phyloP scores from a whole-genome alignment of 2,797 vertebrate genomes.

The Poecilia gillii region DNA sequence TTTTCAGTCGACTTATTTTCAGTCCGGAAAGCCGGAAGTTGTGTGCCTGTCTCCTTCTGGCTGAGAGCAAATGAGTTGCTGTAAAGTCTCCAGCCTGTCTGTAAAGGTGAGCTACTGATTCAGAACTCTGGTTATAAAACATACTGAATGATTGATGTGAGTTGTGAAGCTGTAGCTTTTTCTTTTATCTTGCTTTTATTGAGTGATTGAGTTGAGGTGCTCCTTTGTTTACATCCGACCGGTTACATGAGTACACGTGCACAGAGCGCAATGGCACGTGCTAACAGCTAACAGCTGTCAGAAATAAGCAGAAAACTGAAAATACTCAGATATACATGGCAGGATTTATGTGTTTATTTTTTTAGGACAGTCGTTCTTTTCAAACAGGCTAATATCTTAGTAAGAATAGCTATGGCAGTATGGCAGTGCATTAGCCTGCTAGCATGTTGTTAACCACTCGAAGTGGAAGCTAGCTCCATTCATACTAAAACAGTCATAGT shows the following conservation, averaged over 20 bases:
- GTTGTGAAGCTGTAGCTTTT: fast-evolving
- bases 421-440: not conserved
- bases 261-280: slow-evolving; percentile 35
- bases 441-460: not conserved
- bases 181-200: not conserved
- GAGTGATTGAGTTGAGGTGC: slow-evolving; percentile 7
- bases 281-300: slow-evolving; percentile 14
- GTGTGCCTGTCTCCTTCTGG: slow-evolving; percentile 31
- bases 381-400: not conserved
- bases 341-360: not conserved
- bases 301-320: not conserved
- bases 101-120: slow-evolving; percentile 66
- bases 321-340: not conserved
- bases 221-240: slow-evolving; percentile 73
- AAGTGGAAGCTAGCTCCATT: not conserved
- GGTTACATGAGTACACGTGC: slow-evolving; percentile 72
- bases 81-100: slow-evolving; percentile 30
- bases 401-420: not conserved
- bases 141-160: fast-evolving
- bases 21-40: slow-evolving; percentile 71
- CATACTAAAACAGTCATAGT: not conserved
- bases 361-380: not conserved
- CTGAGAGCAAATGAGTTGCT: slow-evolving; percentile 22
- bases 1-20: slow-evolving; percentile 73
- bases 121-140: not conserved